Evolutionary conservation across 2,113 vertebrate genomes (phyloP).

Genomic region (Sorex fumeus): DNA sequence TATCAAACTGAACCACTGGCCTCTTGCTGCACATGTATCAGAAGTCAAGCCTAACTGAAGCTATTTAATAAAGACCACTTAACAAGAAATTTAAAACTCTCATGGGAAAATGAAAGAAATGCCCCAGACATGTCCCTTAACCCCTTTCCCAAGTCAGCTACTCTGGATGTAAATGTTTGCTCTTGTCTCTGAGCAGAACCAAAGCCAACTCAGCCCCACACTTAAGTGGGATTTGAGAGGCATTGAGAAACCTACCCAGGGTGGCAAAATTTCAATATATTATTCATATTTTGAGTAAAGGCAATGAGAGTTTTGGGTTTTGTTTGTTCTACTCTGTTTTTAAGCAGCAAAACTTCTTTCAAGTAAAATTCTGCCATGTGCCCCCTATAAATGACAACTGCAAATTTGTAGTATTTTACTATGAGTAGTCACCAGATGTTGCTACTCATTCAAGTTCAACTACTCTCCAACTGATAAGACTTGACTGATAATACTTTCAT

Average conservation of each 20-base stretch:
- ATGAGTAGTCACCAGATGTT: not conserved
- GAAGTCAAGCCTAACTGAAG: not conserved
- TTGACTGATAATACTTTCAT: not conserved
- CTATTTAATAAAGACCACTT: no score
- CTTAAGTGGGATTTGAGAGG: conserved; percentile 60
- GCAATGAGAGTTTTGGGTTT: conserved; percentile 17
- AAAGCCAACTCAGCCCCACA: not conserved
- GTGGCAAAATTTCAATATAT: conserved; percentile 16
- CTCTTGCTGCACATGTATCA: not conserved
- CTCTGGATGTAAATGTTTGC: not conserved
- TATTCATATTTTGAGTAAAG: conserved; percentile 52
- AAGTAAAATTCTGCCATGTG: not conserved
- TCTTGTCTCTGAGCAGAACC: not conserved
- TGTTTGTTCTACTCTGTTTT: conserved; percentile 50
- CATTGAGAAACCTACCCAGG: not conserved
- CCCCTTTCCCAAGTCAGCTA: not conserved
- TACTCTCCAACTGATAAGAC: not conserved
- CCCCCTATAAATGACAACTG: not conserved
- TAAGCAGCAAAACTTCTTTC: conserved; percentile 29
- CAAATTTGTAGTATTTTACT: not conserved
- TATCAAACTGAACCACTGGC: not conserved
- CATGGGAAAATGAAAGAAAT: not conserved
- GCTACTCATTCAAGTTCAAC: not conserved
- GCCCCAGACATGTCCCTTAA: not conserved
- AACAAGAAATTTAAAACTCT: not conserved